A percentile compares a stretch with the other conserved stretches of the same genome.
These are phyloP conservation scores for Mastomys natalensis DNA, from an alignment of 2,113 vertebrate species.

Conservation along the genomic window DNA sequence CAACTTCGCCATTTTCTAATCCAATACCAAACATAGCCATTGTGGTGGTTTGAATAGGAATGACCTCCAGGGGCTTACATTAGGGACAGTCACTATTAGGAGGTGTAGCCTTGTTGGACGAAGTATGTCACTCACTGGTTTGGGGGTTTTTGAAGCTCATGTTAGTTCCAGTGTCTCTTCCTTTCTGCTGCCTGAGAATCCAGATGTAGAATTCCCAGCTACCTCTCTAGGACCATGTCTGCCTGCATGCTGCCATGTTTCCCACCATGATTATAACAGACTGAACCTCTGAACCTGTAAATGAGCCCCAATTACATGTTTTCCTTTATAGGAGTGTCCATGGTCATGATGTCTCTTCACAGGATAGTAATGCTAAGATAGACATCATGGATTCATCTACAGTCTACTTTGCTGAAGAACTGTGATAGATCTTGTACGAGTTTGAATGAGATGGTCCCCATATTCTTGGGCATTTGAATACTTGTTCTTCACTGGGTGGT, in stretches of 20 bases:
- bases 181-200: neutral
- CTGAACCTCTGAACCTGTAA: neutral
- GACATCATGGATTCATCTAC: neutral
- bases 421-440: neutral
- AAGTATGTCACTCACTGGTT: neutral
- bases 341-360: neutral
- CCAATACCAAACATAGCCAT: neutral
- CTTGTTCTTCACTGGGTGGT: neutral
- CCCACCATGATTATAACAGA: neutral
- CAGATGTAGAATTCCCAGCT: neutral
- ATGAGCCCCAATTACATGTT: neutral
- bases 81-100: neutral
- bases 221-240: neutral
- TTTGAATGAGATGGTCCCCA: neutral
- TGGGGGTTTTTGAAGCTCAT: neutral
- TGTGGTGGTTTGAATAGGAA: neutral
- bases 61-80: neutral
- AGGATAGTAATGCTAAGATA: neutral
- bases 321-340: neutral
- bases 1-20: neutral
- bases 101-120: neutral
- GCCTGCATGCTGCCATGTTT: neutral
- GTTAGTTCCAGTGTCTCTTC: neutral
- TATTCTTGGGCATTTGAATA: neutral
- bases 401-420: neutral